Evolutionary conservation across 2,888 invertebrate species (phyloP).

Genomic region (Metopia argyrocephala): DNA sequence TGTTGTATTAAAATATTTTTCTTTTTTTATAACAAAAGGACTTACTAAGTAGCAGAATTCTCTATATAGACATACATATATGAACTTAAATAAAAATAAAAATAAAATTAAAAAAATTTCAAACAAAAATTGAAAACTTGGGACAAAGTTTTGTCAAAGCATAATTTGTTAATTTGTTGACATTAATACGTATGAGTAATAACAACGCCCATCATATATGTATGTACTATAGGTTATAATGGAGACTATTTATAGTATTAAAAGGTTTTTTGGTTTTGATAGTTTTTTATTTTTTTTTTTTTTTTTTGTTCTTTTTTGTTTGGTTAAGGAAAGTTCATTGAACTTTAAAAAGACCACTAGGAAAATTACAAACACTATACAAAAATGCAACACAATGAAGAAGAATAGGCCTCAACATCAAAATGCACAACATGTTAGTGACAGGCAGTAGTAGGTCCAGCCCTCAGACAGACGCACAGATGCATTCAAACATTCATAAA

Average conservation of each 20-base stretch:
- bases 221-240: slow-evolving; percentile 34
- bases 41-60: slow-evolving; percentile 34
- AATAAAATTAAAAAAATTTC: neutral
- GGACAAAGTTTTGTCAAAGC: slow-evolving; percentile 60
- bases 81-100: too few species aligned
- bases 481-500: neutral
- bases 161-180: slow-evolving; percentile 64
- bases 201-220: slow-evolving; percentile 46
- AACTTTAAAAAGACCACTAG: slow-evolving; percentile 53
- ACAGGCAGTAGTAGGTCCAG: slow-evolving; percentile 51
- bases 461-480: slow-evolving; percentile 34
- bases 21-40: slow-evolving; percentile 42
- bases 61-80: neutral
- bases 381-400: neutral
- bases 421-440: slow-evolving; percentile 56
- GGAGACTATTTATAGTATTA: slow-evolving; percentile 45
- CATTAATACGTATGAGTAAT: slow-evolving; percentile 57
- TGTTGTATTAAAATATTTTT: slow-evolving; percentile 4
- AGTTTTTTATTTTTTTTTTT: slow-evolving; percentile 1
- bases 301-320: slow-evolving; percentile 2
- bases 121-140: slow-evolving; percentile 35
- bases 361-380: slow-evolving; percentile 42
- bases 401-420: slow-evolving; percentile 6
- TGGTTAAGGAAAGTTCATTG: slow-evolving; percentile 37
- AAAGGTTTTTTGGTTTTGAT: slow-evolving; percentile 40